These are phyloP conservation scores for Leptinotarsa defecta DNA, from an alignment of 1,140 invertebrate species.

Conservation along the genomic window DNA sequence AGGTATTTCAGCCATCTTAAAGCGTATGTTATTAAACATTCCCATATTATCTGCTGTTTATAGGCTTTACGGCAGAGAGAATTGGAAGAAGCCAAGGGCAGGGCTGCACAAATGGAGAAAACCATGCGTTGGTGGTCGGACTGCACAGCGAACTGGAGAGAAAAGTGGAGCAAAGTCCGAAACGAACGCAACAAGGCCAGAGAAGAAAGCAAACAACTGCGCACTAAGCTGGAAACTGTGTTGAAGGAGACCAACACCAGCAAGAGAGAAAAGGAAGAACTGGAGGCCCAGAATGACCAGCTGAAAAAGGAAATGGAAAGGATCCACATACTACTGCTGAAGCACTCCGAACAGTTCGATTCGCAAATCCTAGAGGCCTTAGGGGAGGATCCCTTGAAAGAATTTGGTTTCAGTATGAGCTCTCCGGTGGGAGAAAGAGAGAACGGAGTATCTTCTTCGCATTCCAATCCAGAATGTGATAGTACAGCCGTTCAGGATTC, in stretches of 20 bases:
- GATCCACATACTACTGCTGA: conserved; percentile 68
- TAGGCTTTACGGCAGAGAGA: conserved; percentile 76
- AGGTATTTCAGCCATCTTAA: no score
- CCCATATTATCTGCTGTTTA: not conserved
- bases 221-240: conserved; percentile 77
- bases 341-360: conserved; percentile 71
- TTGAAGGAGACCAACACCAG: conserved; percentile 76
- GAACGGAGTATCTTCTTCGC: conserved; percentile 55
- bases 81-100: conserved; percentile 85
- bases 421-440: conserved; percentile 55
- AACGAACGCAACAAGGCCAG: conserved; percentile 85
- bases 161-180: conserved; percentile 94
- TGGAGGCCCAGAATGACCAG: conserved; percentile 80
- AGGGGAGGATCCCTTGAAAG: conserved; percentile 56
- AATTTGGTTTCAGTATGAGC: conserved; percentile 53
- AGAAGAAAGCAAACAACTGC: conserved; percentile 82
- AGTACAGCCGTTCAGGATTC: conserved; percentile 48
- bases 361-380: conserved; percentile 58
- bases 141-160: conserved; percentile 88
- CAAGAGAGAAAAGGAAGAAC: conserved; percentile 80
- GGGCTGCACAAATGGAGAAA: conserved; percentile 97
- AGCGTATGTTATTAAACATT: not conserved
- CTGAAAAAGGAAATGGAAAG: conserved; percentile 81
- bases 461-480: conserved; percentile 50
- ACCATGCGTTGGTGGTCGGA: conserved; percentile 98